Evolutionary conservation across 2,888 invertebrate genomes (phyloP), one percentile per base, ranked within the genome.

Genomic region (Abscondita cerata): DNA sequence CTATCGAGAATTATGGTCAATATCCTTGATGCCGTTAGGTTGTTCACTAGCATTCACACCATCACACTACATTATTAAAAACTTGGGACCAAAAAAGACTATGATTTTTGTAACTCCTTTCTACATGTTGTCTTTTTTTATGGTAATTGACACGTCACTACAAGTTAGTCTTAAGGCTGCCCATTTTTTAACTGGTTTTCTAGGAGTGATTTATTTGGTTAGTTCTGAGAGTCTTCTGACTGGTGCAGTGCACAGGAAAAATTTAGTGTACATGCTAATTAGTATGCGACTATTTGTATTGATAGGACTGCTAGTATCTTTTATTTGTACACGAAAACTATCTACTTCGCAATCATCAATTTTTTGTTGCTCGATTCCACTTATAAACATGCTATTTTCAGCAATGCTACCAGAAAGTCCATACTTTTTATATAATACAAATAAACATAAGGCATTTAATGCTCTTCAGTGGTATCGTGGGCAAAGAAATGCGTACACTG

Each of bases 321-420:
- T 67, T 16, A 16, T 66, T 1, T 40, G 66, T 20, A 52, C n/a
- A n/a, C n/a, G n/a, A n/a, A n/a, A n/a, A n/a, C n/a, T n/a, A n/a
- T n/a, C n/a, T n/a, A n/a, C n/a, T 34, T 1, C 19, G 8, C 50
- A 68, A 9, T 62, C 68, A 2, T 6, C 66, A 15, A 20, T 68
- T 6, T 9, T 18, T 2, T 65, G 60, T 50, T 59, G 58, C 9
- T 19, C 34, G 1, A 64, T 70, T 36, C 67, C 70, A 0, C 13
- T 67, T 5, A 1, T 70, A 40, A 68, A 66, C 50, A 64, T 65
- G 16, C 13, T 69, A 8, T 40, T 72, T 31, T 54, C 73, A 1
- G 38, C 59, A 1, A 16, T 68, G 1, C 54, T 70, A 31, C 73
- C 71, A 0, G 77, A 76, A 65, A 74, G 75, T 58, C 76, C 77